Base-by-base conservation (phyloP, 2,888 invertebrate species). In the Priapulus caudatus region DNA sequence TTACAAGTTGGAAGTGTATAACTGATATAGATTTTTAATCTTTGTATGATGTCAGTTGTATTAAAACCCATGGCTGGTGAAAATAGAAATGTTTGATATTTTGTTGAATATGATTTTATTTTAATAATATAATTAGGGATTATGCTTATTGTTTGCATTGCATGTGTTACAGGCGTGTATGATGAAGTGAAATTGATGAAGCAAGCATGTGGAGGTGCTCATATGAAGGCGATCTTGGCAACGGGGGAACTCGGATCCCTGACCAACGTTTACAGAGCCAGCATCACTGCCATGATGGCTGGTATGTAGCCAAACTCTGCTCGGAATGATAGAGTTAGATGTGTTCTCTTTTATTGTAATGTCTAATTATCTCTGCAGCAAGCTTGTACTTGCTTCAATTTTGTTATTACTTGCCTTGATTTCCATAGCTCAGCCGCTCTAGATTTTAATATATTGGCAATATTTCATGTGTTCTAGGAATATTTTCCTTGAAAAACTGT, bases 161-260 rank as follows among this genome's bases (percentile, higher is more conserved):
- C n/a, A n/a, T n/a, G n/a, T n/a, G n/a, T n/a, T n/a, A n/a, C 51
- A 74, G 75, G 74, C 23, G 72, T 97, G 1, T 88, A 83, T 66
- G 67, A 83, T 43, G 95, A 98, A 75, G 79, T 97, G 10, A 72
- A 74, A 50, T 73, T 78, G 60, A 91, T 97, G 87, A 81, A 81
- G 58, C 71, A 76, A 53, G 83, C 82, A 0, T 93, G 93, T 69
- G 82, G 82, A 0, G 64, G 72, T 2, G 82, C 81, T 4, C 85
- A 84, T 64, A 75, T 98, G 72, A 98, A 98, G 74, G 83, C 89
- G 0, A 98, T 98, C 64, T 76, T 98, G 55, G 91, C 91, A 1
- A 84, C 88, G 47, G 97, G 97, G 15, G 97, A 98, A 74, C 77
- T 95, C 33, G 86, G 82, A 5, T 80, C 80, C 50, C 79, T 88